phyloP scores from a whole-genome alignment of 1,140 invertebrate genomes.

The Centruroides vittatus region DNA sequence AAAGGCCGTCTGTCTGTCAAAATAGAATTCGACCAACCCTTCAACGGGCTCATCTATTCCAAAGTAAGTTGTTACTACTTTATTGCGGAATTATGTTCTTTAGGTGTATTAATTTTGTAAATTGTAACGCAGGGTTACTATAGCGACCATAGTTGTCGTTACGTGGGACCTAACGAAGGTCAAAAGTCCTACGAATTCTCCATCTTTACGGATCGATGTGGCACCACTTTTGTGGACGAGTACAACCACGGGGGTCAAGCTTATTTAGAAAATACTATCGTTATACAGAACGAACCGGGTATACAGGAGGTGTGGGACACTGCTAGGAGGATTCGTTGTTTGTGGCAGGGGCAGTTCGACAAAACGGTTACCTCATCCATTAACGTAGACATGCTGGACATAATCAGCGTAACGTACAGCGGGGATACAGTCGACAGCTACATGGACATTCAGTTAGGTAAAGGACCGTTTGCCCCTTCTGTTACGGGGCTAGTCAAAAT shows the following conservation, averaged over 20 bases:
- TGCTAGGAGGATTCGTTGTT: conserved; percentile 5
- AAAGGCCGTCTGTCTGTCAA: conserved; percentile 41
- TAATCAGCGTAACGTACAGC: conserved; percentile 38
- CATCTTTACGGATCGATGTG: conserved; percentile 55
- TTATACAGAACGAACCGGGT: conserved; percentile 1
- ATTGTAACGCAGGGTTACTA: conserved; percentile 36
- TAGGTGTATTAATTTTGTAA: too few species aligned
- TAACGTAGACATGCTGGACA: conserved; percentile 33
- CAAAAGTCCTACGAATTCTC: conserved; percentile 55
- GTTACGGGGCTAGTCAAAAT: conserved; percentile 65
- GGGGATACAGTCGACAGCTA: conserved; percentile 13
- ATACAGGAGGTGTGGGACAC: conserved; percentile 3
- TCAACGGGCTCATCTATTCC: conserved; percentile 55
- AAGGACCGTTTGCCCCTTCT: conserved; percentile 11
- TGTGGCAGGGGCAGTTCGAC: conserved; percentile 6
- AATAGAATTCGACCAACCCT: conserved; percentile 45
- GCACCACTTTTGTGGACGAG: conserved; percentile 22
- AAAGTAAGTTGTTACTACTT: conserved; percentile 49
- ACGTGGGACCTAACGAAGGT: conserved; percentile 49
- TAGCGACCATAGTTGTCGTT: conserved; percentile 32
- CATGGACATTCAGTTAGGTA: conserved; percentile 14
- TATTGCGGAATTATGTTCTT: not conserved
- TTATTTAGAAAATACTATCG: conserved; percentile 30
- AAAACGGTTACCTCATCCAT: conserved; percentile 22
- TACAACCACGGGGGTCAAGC: conserved; percentile 37